Evolutionary conservation across 2,113 vertebrate genomes (phyloP).

Genomic region (Gasterosteus nipponicus): DNA sequence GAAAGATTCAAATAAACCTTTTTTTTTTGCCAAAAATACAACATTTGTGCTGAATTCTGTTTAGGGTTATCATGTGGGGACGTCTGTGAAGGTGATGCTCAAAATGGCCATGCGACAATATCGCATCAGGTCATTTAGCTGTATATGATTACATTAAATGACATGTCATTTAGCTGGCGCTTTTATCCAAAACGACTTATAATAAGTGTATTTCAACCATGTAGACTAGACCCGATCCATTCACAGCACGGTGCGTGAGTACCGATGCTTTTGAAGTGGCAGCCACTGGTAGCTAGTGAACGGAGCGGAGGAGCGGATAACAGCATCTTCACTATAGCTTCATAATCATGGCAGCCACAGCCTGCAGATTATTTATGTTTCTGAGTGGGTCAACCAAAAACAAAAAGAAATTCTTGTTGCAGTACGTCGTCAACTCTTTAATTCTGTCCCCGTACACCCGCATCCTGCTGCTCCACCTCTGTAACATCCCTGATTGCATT

Average conservation of each 20-base stretch:
- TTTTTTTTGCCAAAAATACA: background rate
- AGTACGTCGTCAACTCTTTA: slow-evolving; percentile 4
- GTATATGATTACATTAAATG: too few relatives aligned
- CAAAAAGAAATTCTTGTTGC: slow-evolving; percentile 1
- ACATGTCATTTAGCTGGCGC: too few relatives aligned
- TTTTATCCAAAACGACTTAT: too few relatives aligned
- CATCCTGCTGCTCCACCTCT: background rate
- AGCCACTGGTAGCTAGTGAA: too few relatives aligned
- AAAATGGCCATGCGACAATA: background rate
- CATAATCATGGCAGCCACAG: background rate
- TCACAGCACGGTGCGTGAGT: too few relatives aligned
- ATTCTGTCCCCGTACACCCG: background rate
- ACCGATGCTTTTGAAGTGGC: too few relatives aligned
- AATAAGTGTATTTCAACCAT: too few relatives aligned
- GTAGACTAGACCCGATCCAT: too few relatives aligned
- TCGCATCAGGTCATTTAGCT: background rate
- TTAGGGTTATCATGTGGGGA: background rate
- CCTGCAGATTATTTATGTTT: background rate
- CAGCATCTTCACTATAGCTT: background rate
- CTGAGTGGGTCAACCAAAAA: background rate
- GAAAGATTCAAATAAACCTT: too few relatives aligned
- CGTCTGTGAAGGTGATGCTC: background rate
- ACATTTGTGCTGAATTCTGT: background rate
- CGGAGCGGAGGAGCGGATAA: too few relatives aligned
- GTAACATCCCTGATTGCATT: slow-evolving; percentile 34